These are phyloP conservation scores for Cydia fagiglandana DNA, from an alignment of 1,140 invertebrate species.

Conservation along the genomic window DNA sequence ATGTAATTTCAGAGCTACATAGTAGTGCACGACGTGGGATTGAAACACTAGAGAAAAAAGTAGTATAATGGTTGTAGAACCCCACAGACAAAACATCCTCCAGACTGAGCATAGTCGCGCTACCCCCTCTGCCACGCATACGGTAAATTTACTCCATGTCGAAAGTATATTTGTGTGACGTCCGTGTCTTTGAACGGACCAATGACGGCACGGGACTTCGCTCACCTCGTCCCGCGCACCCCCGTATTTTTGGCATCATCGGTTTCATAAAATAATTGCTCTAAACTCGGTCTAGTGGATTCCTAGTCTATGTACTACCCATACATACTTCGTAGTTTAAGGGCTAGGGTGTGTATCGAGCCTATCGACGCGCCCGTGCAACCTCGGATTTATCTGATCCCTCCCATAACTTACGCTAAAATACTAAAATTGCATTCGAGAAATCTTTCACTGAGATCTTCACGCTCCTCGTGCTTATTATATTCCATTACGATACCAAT, in stretches of 20 bases:
- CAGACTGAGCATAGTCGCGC: no score
- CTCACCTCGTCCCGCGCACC: no score
- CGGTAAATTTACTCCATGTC: no score
- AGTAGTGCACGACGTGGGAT: not conserved
- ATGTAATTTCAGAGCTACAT: not conserved
- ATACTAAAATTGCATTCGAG: constrained; percentile 76
- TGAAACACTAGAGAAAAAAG: not conserved
- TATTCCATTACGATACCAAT: constrained; percentile 74
- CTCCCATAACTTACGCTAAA: constrained; percentile 74
- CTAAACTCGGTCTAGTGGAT: no score
- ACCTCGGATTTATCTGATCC: constrained; percentile 72
- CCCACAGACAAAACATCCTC: no score
- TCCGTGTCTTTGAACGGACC: no score
- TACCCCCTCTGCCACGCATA: no score
- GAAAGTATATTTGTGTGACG: no score
- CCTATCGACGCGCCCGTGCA: constrained; percentile 63
- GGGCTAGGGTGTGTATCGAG: constrained; percentile 51
- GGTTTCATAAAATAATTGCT: no score
- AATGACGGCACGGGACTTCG: no score
- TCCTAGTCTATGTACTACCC: no score
- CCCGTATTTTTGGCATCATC: no score
- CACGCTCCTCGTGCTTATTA: constrained; percentile 73
- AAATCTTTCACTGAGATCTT: constrained; percentile 75
- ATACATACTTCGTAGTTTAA: not conserved
- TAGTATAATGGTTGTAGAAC: not conserved